These are phyloP conservation scores for Pecten maximus DNA, from an alignment of 2,888 invertebrate species.

Conservation along the genomic window DNA sequence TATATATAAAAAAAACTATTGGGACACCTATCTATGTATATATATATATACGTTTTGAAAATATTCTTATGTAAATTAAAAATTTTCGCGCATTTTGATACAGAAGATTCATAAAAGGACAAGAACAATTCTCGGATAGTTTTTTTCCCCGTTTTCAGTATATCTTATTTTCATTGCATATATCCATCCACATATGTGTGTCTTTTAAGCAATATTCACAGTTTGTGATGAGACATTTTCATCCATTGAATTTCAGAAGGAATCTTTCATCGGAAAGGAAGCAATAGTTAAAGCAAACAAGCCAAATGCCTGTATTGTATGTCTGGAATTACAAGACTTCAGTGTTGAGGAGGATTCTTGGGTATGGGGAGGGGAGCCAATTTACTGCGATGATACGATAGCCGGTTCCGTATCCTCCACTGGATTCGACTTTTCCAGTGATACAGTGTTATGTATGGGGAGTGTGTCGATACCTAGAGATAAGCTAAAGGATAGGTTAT, in stretches of 20 bases:
- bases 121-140: no score
- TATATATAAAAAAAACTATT: no score
- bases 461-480: background rate
- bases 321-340: background rate
- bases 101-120: no score
- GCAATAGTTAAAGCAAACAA: background rate
- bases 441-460: background rate
- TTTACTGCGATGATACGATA: background rate
- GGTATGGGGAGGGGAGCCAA: slow-evolving; percentile 3
- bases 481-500: background rate
- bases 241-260: background rate
- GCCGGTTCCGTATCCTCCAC: background rate
- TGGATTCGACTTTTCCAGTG: background rate
- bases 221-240: no score
- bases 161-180: no score
- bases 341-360: background rate
- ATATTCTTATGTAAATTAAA: no score
- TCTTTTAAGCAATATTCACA: no score
- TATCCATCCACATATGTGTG: no score
- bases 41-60: no score
- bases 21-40: no score
- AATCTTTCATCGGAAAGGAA: background rate
- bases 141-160: no score
- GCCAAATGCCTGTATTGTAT: background rate
- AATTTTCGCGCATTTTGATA: no score